Evolutionary conservation across 2,797 vertebrate species (phyloP).

Genomic region (Potorous gilbertii): DNA sequence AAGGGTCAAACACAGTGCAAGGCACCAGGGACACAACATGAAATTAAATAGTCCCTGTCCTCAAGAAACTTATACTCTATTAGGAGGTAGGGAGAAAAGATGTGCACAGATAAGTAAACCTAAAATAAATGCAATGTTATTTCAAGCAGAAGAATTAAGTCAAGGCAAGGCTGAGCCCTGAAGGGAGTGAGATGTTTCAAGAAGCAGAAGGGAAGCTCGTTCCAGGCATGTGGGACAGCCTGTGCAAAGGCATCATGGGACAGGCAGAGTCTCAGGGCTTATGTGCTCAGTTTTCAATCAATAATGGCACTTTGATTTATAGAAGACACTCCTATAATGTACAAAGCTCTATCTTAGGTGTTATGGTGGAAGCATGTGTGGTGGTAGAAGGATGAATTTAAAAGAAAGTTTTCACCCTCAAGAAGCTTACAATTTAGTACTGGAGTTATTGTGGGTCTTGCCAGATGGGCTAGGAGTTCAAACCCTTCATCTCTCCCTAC

Average conservation of each 20-base stretch:
- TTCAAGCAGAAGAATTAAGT: neutral
- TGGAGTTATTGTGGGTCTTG: neutral
- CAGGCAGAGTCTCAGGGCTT: neutral
- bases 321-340: neutral
- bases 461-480: neutral
- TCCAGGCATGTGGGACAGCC: neutral
- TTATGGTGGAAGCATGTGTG: neutral
- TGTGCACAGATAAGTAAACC: neutral
- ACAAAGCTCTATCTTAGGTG: neutral
- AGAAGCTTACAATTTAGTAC: neutral
- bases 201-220: neutral
- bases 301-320: neutral
- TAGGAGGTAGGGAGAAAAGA: neutral
- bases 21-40: neutral
- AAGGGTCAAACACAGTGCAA: neutral
- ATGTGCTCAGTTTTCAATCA: neutral
- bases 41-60: neutral
- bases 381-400: neutral
- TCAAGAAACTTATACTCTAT: neutral
- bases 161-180: neutral
- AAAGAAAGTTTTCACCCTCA: neutral
- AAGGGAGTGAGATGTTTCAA: neutral
- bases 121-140: neutral
- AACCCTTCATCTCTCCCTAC: neutral
- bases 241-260: neutral